These are phyloP conservation scores for Peromyscus melanophrys DNA, from an alignment of 2,797 vertebrate species.

Conservation along the genomic window DNA sequence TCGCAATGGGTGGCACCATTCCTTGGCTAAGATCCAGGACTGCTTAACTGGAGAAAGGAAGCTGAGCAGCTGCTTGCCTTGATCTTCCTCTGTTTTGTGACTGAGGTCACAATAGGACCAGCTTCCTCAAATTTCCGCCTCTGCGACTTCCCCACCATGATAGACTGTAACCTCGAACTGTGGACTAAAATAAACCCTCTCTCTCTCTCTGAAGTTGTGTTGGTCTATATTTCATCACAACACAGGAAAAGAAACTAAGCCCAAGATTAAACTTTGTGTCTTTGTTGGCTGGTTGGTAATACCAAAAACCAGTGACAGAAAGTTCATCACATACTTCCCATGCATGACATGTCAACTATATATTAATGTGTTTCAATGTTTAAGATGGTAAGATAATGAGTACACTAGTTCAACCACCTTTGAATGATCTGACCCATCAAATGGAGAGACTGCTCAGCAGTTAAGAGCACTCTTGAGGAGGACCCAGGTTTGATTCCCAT, in stretches of 20 bases:
- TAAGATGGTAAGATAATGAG: not conserved
- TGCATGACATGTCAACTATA: not conserved
- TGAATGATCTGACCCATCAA: constrained; percentile 27
- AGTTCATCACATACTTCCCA: not conserved
- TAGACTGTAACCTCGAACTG: not conserved
- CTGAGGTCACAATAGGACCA: not conserved
- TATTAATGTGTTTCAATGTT: not conserved
- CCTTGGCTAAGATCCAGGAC: no score
- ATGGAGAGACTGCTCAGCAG: not conserved
- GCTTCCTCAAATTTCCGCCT: not conserved
- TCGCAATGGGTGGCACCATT: not conserved
- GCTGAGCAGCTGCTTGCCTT: not conserved
- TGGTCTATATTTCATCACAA: not conserved
- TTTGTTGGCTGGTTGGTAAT: not conserved
- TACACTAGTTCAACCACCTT: constrained; percentile 4
- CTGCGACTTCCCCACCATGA: no score
- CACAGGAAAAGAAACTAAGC: not conserved
- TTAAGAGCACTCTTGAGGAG: not conserved
- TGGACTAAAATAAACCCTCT: not conserved
- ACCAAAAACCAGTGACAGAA: not conserved
- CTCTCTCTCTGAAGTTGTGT: not conserved
- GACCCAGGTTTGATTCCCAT: not conserved
- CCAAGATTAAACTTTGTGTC: constrained; percentile 3
- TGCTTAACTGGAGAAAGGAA: not conserved
- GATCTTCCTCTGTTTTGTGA: not conserved